phyloP scores from a whole-genome alignment of 1,140 invertebrate genomes.

The Idris sp. region DNA sequence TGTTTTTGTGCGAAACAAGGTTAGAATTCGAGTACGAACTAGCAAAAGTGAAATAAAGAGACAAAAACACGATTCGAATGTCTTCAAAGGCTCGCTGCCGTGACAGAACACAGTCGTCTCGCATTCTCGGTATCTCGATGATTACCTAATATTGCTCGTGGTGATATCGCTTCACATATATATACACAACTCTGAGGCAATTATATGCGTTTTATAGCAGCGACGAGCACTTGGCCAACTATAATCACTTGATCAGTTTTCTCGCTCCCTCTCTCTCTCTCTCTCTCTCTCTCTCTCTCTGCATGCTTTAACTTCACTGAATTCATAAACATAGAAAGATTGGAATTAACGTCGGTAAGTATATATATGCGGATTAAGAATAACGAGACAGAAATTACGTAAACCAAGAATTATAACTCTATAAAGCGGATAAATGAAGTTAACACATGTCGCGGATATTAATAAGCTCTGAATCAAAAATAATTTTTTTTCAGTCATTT shows the following conservation, averaged over 20 bases:
- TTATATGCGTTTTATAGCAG: slow-evolving; percentile 74
- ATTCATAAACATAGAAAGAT: slow-evolving; percentile 42
- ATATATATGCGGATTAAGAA: slow-evolving; percentile 27
- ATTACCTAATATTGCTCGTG: slow-evolving; percentile 59
- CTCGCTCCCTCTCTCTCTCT: too few relatives aligned
- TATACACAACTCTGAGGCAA: slow-evolving; percentile 65
- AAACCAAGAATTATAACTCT: slow-evolving; percentile 51
- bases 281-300: too few relatives aligned
- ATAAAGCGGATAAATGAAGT: slow-evolving; percentile 35
- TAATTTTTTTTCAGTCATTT: too few relatives aligned
- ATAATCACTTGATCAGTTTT: slow-evolving; percentile 73
- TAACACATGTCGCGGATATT: slow-evolving; percentile 17
- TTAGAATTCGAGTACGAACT: slow-evolving; percentile 10
- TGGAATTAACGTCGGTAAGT: slow-evolving; percentile 16
- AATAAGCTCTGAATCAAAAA: slow-evolving; percentile 32
- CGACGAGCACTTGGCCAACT: slow-evolving; percentile 59
- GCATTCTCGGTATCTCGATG: slow-evolving; percentile 54
- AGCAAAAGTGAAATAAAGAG: slow-evolving; percentile 34
- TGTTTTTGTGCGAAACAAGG: slow-evolving; percentile 8
- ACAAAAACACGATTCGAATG: slow-evolving; percentile 48
- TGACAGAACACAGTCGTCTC: slow-evolving; percentile 61
- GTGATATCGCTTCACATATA: slow-evolving; percentile 53
- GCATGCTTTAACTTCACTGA: slow-evolving; percentile 20
- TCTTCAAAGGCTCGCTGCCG: slow-evolving; percentile 51
- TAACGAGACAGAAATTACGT: slow-evolving; percentile 50